Base-by-base conservation (phyloP, 2,797 vertebrate species). In the Enteromius mattozi region DNA sequence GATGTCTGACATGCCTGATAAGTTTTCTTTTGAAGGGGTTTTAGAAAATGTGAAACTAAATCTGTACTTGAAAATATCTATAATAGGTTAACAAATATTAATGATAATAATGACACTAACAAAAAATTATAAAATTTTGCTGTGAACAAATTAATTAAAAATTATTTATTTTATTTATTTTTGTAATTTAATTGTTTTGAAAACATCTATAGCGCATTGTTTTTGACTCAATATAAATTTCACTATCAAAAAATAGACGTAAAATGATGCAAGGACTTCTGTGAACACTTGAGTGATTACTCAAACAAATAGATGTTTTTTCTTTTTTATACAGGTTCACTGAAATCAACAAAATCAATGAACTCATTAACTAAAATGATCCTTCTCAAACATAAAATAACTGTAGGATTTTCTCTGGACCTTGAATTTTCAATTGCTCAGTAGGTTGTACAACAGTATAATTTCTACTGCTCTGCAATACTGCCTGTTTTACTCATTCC, bases 391-490 rank as follows among this genome's bases (percentile, higher is more conserved):
- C 72, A 51, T 56, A 56, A 56, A 56, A 37, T 56, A 51, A 16
- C 33, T 14, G 21, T 33, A 51, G 17, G 51, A 10, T 27, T 27
- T 27, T 27, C 27, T 27, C 27, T 27, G 68, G 66, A 81, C 51
- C 69, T 72, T 72, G 54, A 47, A 72, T 71, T 45, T 66, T 45
- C 66, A 42, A 1, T 30, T 27, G n/a, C 24, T 47, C 79, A 81
- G 17, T 42, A 81, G 17, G 27, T 17, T 59, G 42, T 70, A 63
- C 40, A 49, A 42, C 21, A 56, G 35, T 17, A 61, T 74, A 0
- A 74, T 49, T 82, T 82, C 71, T 24, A 37, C 27, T 37, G 19
- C 80, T 12, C 21, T 47, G 13, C 69, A 61, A 72, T 72, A 27
- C 80, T 72, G 19, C 47, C 54, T 4, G 2, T 30, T 47, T 74